Base-by-base conservation (phyloP, 2,888 invertebrate species). In the Drosophila setosimentum region DNA sequence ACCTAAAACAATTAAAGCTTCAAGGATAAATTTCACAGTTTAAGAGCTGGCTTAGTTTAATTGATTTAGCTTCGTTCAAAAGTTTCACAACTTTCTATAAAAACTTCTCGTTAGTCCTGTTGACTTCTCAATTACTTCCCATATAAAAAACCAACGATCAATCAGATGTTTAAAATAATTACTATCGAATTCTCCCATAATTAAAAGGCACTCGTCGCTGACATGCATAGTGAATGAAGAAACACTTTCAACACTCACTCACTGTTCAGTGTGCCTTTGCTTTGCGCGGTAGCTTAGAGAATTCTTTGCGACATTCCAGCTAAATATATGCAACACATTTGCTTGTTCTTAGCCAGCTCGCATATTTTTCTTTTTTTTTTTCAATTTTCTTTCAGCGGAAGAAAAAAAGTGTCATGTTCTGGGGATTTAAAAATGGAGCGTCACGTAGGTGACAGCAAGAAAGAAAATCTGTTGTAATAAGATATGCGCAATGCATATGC, bases 401-500 rank as follows among this genome's bases (percentile, higher is more conserved):
- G n/a, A n/a, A 11, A 63, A 58, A 67, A 70, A 58, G 54, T 67
- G 61, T 60, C 64, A 61, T 77, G 73, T 76, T 61, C 32, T 30
- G 66, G 72, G 63, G 76, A 67, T 53, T 76, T 61, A n/a, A 76
- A 73, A 76, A 45, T 80, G 68, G 87, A 82, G 64, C 87, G 82
- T 89, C 85, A 85, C 85, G 85, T 85, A 84, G 75, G 48, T 76
- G 66, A 70, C 61, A 37, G 54, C 54, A 63, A 68, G 35, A 54
- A 76, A 73, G 78, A 78, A 83, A 86, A 89, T 86, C 85, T 89
- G 69, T 71, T 84, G 79, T 87, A 89, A 86, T 85, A 84, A 87
- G 86, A 87, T 86, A 89, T 89, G 87, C 87, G 80, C 70, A 55
- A 89, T 87, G 86, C 89, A 83, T 84, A 88, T 84, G 85, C 82